These are phyloP conservation scores for Sebastes itinus DNA, from an alignment of 2,797 vertebrate species.

Conservation along the genomic window DNA sequence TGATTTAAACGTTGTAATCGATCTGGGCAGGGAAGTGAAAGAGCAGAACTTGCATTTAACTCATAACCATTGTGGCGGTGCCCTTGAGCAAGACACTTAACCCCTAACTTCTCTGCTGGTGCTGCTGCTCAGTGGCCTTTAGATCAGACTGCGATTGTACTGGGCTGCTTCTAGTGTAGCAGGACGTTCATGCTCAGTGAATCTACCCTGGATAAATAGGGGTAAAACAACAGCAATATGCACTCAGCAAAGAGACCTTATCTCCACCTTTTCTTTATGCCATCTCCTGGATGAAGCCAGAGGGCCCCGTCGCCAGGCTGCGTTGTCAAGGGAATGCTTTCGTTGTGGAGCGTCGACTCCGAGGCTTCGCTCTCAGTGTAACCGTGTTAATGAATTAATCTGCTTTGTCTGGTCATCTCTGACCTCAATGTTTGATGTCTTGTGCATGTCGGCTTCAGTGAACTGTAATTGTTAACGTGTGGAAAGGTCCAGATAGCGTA, in stretches of 20 bases:
- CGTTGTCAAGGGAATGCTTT: constrained; percentile 44
- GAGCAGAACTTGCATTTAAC: background rate
- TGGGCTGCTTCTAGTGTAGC: background rate
- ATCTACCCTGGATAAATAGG: background rate
- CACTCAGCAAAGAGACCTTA: constrained; percentile 40
- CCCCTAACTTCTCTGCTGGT: background rate
- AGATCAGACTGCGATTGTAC: background rate
- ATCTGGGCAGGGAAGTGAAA: background rate
- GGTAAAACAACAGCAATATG: background rate
- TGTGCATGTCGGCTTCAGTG: constrained; percentile 24
- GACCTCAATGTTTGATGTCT: constrained; percentile 34
- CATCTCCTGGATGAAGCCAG: constrained; percentile 12
- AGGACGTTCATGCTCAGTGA: background rate
- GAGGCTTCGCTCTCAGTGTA: background rate
- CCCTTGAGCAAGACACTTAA: background rate
- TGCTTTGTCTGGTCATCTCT: constrained; percentile 49
- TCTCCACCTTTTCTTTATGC: constrained; percentile 35
- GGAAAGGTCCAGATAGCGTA: constrained; percentile 45
- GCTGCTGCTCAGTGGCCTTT: background rate
- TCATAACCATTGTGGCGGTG: background rate
- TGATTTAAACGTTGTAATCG: background rate
- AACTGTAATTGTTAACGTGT: constrained; percentile 45
- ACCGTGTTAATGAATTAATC: constrained; percentile 50
- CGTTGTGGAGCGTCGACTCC: constrained; percentile 10
- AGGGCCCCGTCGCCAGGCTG: constrained; percentile 1